Percentiles rank a stretch among this genome's conserved stretches.
These are phyloP conservation scores for Cryptomyrus ogoouensis DNA, from an alignment of 2,113 vertebrate species.

Conservation along the genomic window DNA sequence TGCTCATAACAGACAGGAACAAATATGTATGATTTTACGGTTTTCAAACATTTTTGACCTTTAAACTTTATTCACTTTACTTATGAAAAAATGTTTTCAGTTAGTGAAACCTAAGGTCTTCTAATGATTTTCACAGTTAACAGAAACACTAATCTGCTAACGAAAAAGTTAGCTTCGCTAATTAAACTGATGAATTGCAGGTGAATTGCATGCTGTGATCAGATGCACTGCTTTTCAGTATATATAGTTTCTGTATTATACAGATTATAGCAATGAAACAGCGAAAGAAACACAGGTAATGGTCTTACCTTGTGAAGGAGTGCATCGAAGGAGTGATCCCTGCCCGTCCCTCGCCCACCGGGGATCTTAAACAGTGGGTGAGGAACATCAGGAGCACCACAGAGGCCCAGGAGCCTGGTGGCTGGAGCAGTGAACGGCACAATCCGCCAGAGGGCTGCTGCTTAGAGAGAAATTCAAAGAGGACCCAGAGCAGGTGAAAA, in stretches of 20 bases:
- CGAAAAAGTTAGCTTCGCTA: too few species aligned
- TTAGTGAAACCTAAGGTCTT: too few species aligned
- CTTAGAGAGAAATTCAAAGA: slow-evolving; percentile 38
- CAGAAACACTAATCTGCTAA: not conserved
- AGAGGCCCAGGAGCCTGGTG: slow-evolving; percentile 95
- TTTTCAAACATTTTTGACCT: not conserved
- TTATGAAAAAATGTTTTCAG: not conserved
- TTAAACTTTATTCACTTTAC: not conserved
- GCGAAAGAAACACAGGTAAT: not conserved
- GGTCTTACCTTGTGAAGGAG: slow-evolving; percentile 81
- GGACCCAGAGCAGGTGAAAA: not conserved
- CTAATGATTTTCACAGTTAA: not conserved
- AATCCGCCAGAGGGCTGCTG: slow-evolving; percentile 82
- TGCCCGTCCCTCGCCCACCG: slow-evolving; percentile 97
- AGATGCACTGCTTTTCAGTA: not conserved
- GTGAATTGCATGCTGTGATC: not conserved
- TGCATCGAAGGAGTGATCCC: slow-evolving; percentile 94
- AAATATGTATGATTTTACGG: not conserved
- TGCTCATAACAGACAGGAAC: not conserved
- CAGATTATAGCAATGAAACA: not conserved
- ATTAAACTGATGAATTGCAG: not conserved
- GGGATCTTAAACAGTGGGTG: slow-evolving; percentile 99
- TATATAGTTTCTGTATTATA: not conserved
- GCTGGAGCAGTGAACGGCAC: slow-evolving; percentile 79
- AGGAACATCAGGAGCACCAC: slow-evolving; percentile 99